Evolutionary conservation across 2,113 vertebrate species (phyloP), one percentile per base, ranked within the genome.

Genomic region (Gambusia affinis): DNA sequence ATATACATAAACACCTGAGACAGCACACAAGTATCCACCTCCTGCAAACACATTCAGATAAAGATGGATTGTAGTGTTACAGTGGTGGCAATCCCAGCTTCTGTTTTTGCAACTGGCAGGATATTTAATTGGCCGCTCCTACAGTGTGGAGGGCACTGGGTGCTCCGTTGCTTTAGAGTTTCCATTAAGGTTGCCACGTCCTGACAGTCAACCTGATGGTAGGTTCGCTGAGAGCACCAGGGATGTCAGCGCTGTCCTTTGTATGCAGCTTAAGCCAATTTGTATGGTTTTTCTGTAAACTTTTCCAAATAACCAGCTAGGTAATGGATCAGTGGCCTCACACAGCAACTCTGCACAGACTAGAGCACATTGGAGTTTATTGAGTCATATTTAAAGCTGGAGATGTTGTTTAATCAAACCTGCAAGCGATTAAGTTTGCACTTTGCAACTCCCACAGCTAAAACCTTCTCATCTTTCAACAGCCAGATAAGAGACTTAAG

Each of bases 81-180:
- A 54, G 72, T 70, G 79, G 79, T 82, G 85, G 84, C 73, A 79
- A 64, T 84, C 76, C 79, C 78, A 54, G 67, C 67, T 71, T 72
- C 74, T 84, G 81, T 88, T 85, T 85, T 70, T 67, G 71, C 84
- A 84, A 89, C 77, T 88, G 87, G 81, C 90, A 88, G 85, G 77
- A 81, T 72, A 86, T 91, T 91, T 91, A 89, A 91, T 93, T 86
- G 89, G 78, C 80, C 1, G 35, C 70, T 86, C 75, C 78, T 79
- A 42, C n/a, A 47, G 30, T 28, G 22, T 57, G 11, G 44, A 83
- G 87, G 88, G 75, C 87, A 86, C 31, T 17, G 67, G 62, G 88
- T 89, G 70, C 86, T 80, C 67, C 70, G 7, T 66, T 10, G 77
- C 88, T 75, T 78, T 75, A 83, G 86, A 81, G 82, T 73, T 77